phyloP scores from a whole-genome alignment of 2,888 invertebrate genomes.

The Tenthredo mesomela region DNA sequence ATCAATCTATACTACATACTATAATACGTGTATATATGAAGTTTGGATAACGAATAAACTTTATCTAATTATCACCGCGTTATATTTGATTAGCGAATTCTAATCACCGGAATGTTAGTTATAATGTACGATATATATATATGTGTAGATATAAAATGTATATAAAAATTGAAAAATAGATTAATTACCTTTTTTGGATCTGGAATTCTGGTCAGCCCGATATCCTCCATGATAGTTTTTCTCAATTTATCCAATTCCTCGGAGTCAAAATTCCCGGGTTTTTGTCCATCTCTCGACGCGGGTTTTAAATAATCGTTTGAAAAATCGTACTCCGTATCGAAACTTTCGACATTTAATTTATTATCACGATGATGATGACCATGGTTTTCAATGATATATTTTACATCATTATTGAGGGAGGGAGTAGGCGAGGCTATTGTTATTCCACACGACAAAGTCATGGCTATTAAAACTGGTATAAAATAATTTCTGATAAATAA shows the following conservation, averaged over 20 bases:
- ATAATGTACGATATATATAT: no score
- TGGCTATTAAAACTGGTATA: background rate
- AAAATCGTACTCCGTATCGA: background rate
- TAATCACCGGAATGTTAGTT: no score
- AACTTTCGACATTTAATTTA: background rate
- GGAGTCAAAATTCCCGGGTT: conserved; percentile 57
- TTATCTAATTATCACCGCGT: background rate
- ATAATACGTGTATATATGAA: no score
- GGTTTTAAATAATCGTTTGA: background rate
- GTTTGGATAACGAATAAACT: background rate
- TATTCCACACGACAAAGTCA: background rate
- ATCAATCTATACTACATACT: no score
- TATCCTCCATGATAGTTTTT: conserved; percentile 73
- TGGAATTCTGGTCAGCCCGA: conserved; percentile 74
- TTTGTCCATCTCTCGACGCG: background rate
- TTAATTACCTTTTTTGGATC: conserved; percentile 72
- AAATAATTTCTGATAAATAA: background rate
- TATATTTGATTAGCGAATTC: background rate
- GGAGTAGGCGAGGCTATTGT: conserved; percentile 28
- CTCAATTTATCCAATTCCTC: conserved; percentile 72
- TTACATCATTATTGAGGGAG: conserved; percentile 19
- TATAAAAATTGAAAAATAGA: no score
- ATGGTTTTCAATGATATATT: background rate
- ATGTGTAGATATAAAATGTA: no score
- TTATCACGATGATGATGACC: background rate